phyloP scores from a whole-genome alignment of 2,113 vertebrate genomes.

The Scomber colias region DNA sequence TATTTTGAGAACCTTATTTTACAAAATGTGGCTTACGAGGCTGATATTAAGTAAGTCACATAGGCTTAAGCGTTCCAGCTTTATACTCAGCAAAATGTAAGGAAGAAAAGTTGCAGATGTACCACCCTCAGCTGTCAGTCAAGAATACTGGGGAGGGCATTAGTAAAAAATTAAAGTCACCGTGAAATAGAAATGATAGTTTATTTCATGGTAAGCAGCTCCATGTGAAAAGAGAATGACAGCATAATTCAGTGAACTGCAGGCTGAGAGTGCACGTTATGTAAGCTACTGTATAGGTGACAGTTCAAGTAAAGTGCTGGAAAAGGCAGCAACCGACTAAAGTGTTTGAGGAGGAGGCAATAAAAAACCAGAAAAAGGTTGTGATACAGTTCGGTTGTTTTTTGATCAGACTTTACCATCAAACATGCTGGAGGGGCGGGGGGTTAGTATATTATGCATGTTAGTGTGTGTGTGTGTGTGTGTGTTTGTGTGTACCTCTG shows the following conservation, averaged over 20 bases:
- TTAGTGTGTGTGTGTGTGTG: slow-evolving; percentile 9
- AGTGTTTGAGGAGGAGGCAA: slow-evolving; percentile 58
- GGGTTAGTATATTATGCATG: not conserved
- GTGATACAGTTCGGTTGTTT: slow-evolving; percentile 26
- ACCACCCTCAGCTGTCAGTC: slow-evolving; percentile 13
- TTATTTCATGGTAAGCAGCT: slow-evolving; percentile 50
- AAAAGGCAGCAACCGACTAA: slow-evolving; percentile 36
- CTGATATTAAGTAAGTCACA: slow-evolving; percentile 10
- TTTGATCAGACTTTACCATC: not conserved
- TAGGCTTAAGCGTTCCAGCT: slow-evolving; percentile 23
- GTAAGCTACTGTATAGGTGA: slow-evolving; percentile 45
- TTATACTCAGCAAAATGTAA: slow-evolving; percentile 33
- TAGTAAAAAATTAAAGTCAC: slow-evolving; percentile 30
- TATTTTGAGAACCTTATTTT: not conserved
- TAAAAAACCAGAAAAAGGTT: slow-evolving; percentile 26
- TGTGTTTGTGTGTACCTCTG: not conserved
- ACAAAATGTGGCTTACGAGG: slow-evolving; percentile 1
- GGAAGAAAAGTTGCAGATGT: slow-evolving; percentile 29
- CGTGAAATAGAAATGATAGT: slow-evolving; percentile 44
- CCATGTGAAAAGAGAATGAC: slow-evolving; percentile 20
- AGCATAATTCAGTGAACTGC: slow-evolving; percentile 33
- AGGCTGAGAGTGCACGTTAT: slow-evolving; percentile 45
- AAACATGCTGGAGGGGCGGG: not conserved
- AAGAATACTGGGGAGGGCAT: slow-evolving; percentile 6
- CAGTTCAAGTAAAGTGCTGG: slow-evolving; percentile 51